A percentile compares a stretch with the other conserved stretches of the same genome.
Conservation (phyloP, 2,797 vertebrate genomes). For the Melopsittacus undulatus region DNA sequence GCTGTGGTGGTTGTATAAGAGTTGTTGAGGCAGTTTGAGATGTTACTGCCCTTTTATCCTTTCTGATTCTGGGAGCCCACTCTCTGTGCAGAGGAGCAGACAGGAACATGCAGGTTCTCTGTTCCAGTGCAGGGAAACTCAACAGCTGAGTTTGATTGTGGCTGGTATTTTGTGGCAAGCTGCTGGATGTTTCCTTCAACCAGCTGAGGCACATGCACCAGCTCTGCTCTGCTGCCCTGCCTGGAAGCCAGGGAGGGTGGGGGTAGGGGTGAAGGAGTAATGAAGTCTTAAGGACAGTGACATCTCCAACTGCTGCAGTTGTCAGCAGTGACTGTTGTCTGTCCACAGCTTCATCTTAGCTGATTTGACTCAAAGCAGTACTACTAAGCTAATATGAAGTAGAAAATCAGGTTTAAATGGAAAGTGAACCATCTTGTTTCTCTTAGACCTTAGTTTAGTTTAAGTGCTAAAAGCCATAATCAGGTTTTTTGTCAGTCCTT, state of each 20-base stretch:
- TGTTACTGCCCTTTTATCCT: not conserved
- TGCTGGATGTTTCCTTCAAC: not conserved
- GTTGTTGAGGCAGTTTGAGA: not conserved
- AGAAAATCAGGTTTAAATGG: constrained; percentile 2
- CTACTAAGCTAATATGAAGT: not conserved
- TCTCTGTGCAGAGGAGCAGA: rapidly evolving
- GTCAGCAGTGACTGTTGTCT: not conserved
- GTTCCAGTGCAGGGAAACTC: not conserved
- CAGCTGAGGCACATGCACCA: not conserved
- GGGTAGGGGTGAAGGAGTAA: not conserved
- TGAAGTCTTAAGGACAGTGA: not conserved
- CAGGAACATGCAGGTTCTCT: not conserved
- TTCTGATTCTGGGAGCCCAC: not conserved
- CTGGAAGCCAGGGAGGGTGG: rapidly evolving
- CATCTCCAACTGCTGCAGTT: not conserved
- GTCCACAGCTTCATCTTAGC: not conserved
- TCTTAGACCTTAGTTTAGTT: not conserved
- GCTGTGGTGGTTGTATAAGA: not conserved
- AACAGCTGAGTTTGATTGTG: not conserved
- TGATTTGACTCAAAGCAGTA: not conserved
- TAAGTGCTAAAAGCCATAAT: not conserved
- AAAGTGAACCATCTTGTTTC: not conserved
- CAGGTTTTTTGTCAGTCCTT: not conserved
- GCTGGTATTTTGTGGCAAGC: not conserved
- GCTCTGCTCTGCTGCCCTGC: not conserved